These are phyloP conservation scores for Sitta europaea DNA, from an alignment of 2,113 vertebrate genomes.

Conservation along the genomic window DNA sequence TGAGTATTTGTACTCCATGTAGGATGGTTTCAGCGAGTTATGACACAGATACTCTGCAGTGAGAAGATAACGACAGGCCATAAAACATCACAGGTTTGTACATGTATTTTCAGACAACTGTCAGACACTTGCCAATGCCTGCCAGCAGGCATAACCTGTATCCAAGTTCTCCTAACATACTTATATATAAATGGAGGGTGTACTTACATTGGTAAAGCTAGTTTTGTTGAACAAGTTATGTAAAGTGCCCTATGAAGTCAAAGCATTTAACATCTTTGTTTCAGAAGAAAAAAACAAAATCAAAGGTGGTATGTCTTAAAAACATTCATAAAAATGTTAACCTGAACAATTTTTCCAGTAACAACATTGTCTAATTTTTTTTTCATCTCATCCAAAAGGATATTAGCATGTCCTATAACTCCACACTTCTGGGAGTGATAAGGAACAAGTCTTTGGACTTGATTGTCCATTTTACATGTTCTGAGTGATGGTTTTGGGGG, in stretches of 20 bases:
- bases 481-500: background rate
- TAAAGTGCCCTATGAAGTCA: background rate
- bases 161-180: background rate
- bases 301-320: background rate
- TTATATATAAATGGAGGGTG: background rate
- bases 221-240: background rate
- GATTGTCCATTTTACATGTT: background rate
- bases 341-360: background rate
- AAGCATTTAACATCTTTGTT: background rate
- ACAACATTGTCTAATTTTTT: background rate
- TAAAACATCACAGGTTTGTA: background rate
- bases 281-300: background rate
- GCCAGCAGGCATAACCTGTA: background rate
- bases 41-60: background rate
- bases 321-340: background rate
- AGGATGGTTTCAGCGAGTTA: background rate
- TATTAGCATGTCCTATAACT: fast-evolving
- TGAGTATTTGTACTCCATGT: background rate
- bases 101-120: background rate
- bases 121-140: background rate
- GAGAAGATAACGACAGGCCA: background rate
- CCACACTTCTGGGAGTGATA: background rate
- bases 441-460: background rate
- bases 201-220: background rate
- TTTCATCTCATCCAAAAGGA: background rate